phyloP scores from a whole-genome alignment of 2,797 vertebrate species.

The Stomatorhinus walkeri region DNA sequence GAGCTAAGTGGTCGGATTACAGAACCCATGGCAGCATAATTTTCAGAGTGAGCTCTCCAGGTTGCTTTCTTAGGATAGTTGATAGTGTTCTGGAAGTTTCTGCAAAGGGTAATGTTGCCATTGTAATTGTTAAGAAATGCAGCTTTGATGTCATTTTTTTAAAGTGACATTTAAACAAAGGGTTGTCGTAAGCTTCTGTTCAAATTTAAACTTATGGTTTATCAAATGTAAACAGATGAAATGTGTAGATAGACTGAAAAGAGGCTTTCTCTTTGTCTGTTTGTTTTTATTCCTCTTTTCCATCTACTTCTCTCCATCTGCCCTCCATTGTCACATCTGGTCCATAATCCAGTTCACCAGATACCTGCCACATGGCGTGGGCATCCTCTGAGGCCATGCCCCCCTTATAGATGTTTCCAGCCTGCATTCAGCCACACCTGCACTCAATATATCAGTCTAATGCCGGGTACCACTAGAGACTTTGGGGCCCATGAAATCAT shows the following conservation, averaged over 20 bases:
- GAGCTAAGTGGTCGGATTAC: background rate
- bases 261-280: background rate
- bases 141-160: background rate
- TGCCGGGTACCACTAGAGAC: background rate
- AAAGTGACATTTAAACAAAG: background rate
- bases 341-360: background rate
- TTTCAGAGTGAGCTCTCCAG: background rate
- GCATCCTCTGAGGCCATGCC: background rate
- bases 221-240: background rate
- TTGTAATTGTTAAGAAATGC: conserved; percentile 10
- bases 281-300: background rate
- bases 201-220: background rate
- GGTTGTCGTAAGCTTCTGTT: background rate
- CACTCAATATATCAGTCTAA: background rate
- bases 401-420: background rate
- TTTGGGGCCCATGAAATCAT: background rate
- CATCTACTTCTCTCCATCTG: background rate
- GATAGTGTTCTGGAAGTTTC: background rate
- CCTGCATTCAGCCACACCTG: background rate
- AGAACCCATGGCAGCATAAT: background rate
- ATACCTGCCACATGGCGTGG: background rate
- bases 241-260: background rate
- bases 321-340: background rate
- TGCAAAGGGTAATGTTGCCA: conserved; percentile 7
- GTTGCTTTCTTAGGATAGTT: background rate